Evolutionary conservation across 2,888 invertebrate species (phyloP).

Genomic region (Trichopria drosophilae): DNA sequence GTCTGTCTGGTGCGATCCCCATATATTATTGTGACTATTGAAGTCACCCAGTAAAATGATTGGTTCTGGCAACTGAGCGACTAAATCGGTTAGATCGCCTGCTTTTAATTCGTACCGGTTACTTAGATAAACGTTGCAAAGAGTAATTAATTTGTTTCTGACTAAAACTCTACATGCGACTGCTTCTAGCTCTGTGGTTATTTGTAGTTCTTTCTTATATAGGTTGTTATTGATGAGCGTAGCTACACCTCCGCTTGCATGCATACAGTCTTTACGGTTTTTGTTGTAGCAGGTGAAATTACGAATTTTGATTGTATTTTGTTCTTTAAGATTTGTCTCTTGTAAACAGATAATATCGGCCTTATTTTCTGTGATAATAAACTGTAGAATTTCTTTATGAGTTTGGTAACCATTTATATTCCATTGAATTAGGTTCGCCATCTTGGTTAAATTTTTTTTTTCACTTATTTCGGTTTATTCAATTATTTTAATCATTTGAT

Average conservation of each 20-base stretch:
- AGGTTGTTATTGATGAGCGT: slow-evolving; percentile 17
- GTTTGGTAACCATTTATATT: slow-evolving; percentile 32
- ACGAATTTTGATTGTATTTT: slow-evolving; percentile 17
- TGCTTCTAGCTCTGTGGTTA: slow-evolving; percentile 27
- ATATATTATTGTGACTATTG: slow-evolving; percentile 31
- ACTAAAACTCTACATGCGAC: slow-evolving; percentile 9
- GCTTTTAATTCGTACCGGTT: slow-evolving; percentile 7
- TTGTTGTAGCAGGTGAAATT: slow-evolving; percentile 9
- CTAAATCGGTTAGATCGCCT: slow-evolving; percentile 17
- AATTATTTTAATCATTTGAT: neutral
- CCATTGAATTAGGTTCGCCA: slow-evolving; percentile 34
- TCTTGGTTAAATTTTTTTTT: slow-evolving; percentile 6
- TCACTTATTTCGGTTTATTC: neutral
- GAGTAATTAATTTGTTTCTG: slow-evolving; percentile 7
- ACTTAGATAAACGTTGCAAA: slow-evolving; percentile 33
- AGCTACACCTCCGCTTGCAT: slow-evolving; percentile 23
- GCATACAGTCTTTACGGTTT: slow-evolving; percentile 1
- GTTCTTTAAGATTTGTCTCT: slow-evolving; percentile 34
- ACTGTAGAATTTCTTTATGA: slow-evolving; percentile 30
- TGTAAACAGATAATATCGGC: slow-evolving; percentile 30
- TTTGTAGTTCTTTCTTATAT: slow-evolving; percentile 7
- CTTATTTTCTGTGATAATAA: slow-evolving; percentile 20
- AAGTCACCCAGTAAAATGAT: slow-evolving; percentile 32
- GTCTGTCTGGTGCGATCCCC: slow-evolving; percentile 32
- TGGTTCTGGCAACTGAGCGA: slow-evolving; percentile 32